A percentile compares a stretch with the other conserved stretches of the same genome.
phyloP scores from a whole-genome alignment of 2,113 vertebrate species.

The Melanerpes formicivorus region DNA sequence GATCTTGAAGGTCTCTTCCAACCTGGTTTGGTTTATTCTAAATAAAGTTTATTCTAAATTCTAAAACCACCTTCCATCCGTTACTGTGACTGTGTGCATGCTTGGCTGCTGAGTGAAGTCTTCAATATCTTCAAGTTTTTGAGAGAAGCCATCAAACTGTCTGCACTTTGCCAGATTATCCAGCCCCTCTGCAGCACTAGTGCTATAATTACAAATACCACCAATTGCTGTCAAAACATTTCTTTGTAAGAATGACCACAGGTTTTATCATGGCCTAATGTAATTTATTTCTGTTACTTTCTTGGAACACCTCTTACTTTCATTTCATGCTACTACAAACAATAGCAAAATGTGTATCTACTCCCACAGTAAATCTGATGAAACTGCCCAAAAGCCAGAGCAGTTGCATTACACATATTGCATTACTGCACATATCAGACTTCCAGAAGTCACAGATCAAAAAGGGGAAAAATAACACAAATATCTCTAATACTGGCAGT shows the following conservation, averaged over 20 bases:
- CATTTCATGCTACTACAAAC: background rate
- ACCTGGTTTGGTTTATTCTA: no score
- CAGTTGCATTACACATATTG: background rate
- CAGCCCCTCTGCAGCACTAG: background rate
- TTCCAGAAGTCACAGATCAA: background rate
- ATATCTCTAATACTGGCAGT: background rate
- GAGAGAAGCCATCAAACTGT: background rate
- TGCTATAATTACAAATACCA: background rate
- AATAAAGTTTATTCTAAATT: no score
- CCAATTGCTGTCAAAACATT: background rate
- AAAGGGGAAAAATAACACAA: background rate
- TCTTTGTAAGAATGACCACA: background rate
- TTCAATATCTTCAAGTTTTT: background rate
- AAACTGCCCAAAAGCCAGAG: background rate
- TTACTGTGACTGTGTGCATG: background rate
- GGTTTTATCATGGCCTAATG: background rate
- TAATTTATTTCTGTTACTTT: background rate
- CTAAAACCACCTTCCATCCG: background rate
- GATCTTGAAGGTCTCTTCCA: no score
- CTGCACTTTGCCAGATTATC: background rate
- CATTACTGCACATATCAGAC: background rate
- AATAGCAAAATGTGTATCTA: background rate
- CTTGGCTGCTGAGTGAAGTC: background rate
- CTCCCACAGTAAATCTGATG: background rate
- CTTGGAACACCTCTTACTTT: background rate